Evolutionary conservation across 37 sponge, comb jelly and placozoan species (phyloP).

Genomic region (Spongia lamella): DNA sequence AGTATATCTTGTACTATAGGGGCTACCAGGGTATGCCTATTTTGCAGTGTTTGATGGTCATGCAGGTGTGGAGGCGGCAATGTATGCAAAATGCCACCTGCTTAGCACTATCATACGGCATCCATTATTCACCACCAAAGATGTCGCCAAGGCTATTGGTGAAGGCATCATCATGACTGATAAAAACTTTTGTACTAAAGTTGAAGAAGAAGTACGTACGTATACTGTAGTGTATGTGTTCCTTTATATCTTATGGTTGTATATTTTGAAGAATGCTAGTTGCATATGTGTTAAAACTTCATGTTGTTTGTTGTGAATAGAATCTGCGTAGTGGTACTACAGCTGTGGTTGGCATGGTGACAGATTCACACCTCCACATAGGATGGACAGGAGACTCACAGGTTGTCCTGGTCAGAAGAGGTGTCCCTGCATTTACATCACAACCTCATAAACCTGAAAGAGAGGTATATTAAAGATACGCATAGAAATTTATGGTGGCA

Average conservation of each 20-base stretch:
- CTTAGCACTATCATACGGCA: conserved; percentile 72
- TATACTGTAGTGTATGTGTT: too few relatives aligned
- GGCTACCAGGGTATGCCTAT: conserved; percentile 15
- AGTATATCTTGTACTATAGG: too few relatives aligned
- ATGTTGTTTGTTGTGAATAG: conserved; percentile 33
- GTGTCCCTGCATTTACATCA: conserved; percentile 48
- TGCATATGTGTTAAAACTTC: neutral
- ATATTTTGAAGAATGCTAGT: too few relatives aligned
- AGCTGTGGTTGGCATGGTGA: conserved; percentile 66
- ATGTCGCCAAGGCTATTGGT: conserved; percentile 71
- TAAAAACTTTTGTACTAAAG: conserved; percentile 65
- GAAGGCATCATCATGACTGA: conserved; percentile 77
- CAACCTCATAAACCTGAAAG: conserved; percentile 92
- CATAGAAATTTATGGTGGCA: too few relatives aligned
- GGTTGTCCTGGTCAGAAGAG: conserved; percentile 70
- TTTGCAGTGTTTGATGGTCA: conserved; percentile 97
- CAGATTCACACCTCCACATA: conserved; percentile 62
- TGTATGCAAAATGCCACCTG: conserved; percentile 71
- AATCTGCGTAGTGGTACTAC: conserved; percentile 80
- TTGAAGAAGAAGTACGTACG: conserved; percentile 34
- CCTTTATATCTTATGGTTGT: too few relatives aligned
- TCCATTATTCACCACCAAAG: conserved; percentile 47
- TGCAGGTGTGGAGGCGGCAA: conserved; percentile 89
- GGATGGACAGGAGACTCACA: conserved; percentile 98
- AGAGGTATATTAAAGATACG: too few relatives aligned